phyloP scores from a whole-genome alignment of 2,888 invertebrate species.

The Agrypnus murinus region DNA sequence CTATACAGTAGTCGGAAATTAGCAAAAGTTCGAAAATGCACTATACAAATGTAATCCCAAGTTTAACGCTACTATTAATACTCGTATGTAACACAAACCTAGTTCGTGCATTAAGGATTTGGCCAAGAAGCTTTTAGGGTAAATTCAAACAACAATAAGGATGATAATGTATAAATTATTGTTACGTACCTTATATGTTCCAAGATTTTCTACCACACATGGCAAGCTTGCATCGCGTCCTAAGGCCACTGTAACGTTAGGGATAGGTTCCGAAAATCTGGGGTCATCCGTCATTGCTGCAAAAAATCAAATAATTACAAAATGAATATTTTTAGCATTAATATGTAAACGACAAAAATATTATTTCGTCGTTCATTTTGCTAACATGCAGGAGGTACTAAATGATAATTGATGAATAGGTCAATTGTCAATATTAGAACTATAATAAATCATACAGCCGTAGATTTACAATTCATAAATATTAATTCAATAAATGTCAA shows the following conservation, averaged over 20 bases:
- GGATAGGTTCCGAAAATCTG: conserved; percentile 91
- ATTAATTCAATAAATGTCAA: conserved; percentile 30
- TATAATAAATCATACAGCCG: conserved; percentile 32
- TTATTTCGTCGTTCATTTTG: conserved; percentile 2
- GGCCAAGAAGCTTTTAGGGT: too few species aligned
- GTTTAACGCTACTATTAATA: too few species aligned
- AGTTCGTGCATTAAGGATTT: too few species aligned
- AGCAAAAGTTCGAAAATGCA: too few species aligned
- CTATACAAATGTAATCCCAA: too few species aligned
- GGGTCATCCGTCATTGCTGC: conserved; percentile 91
- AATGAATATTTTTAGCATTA: conserved; percentile 2
- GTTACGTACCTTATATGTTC: conserved; percentile 85
- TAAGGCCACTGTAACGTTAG: conserved; percentile 92
- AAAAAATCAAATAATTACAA: conserved; percentile 53
- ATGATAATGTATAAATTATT: conserved; percentile 56
- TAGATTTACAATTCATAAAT: conserved; percentile 29
- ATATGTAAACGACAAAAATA: conserved; percentile 15
- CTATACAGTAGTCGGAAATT: too few species aligned
- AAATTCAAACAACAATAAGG: too few species aligned
- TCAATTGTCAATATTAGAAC: conserved; percentile 26
- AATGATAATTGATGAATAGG: conserved; percentile 33
- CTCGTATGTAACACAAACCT: too few species aligned
- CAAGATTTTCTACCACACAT: conserved; percentile 92
- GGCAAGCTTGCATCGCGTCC: conserved; percentile 92
- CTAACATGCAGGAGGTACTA: conserved; percentile 10